Conservation (phyloP, 1,140 invertebrate genomes). For the Probaryconus sp. region DNA sequence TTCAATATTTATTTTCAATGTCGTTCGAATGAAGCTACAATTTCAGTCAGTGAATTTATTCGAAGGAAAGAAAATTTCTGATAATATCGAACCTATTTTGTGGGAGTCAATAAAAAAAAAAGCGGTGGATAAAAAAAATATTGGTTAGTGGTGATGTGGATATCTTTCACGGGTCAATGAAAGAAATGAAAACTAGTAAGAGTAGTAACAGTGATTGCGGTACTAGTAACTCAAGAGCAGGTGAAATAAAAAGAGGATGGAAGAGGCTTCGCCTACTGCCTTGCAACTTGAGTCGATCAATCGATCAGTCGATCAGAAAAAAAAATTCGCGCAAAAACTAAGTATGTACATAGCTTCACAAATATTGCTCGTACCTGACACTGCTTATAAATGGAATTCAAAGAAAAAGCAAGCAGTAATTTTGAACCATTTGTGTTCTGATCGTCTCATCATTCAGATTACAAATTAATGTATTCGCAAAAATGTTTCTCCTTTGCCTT, state of each 20-base stretch:
- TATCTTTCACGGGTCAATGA: slow-evolving; percentile 35
- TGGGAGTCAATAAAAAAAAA: neutral
- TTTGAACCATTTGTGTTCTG: slow-evolving; percentile 20
- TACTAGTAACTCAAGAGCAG: slow-evolving; percentile 16
- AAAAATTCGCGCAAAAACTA: slow-evolving; percentile 27
- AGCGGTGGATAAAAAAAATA: slow-evolving; percentile 10
- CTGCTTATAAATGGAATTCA: slow-evolving; percentile 5
- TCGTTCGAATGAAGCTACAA: too few relatives aligned
- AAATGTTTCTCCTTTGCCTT: too few relatives aligned
- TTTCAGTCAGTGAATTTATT: too few relatives aligned
- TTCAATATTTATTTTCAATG: too few relatives aligned
- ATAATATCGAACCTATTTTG: too few relatives aligned
- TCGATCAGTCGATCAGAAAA: slow-evolving; percentile 2
- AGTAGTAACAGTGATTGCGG: slow-evolving; percentile 35
- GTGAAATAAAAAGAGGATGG: slow-evolving; percentile 17
- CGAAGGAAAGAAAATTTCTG: too few relatives aligned
- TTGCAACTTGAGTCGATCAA: slow-evolving; percentile 22
- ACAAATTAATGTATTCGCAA: slow-evolving; percentile 3
- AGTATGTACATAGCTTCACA: slow-evolving; percentile 29
- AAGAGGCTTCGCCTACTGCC: slow-evolving; percentile 10
- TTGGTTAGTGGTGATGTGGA: slow-evolving; percentile 28
- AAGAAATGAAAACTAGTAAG: slow-evolving; percentile 34
- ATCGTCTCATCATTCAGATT: slow-evolving; percentile 3
- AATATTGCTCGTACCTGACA: slow-evolving; percentile 25
- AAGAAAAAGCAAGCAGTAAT: slow-evolving; percentile 19